Evolutionary conservation across 2,797 vertebrate species (phyloP).

Genomic region (Arnoldichthys spilopterus): DNA sequence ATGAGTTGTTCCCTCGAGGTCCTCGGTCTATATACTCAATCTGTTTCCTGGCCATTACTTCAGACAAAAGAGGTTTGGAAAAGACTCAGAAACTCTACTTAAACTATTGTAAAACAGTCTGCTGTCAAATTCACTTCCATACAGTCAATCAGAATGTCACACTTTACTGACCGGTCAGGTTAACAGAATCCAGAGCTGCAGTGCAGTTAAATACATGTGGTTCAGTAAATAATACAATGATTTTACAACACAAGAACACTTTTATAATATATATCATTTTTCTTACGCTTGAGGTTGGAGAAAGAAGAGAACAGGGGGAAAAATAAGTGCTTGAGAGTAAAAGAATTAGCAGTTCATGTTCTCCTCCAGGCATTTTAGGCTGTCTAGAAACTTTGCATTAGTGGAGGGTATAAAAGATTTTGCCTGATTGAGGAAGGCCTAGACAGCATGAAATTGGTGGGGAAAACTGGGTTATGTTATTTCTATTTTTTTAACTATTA

Average conservation of each 20-base stretch:
- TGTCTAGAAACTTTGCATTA: too few species aligned
- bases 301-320: too few species aligned
- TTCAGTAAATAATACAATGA: not conserved
- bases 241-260: not conserved
- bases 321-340: too few species aligned
- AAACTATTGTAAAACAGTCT: not conserved
- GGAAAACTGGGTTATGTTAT: too few species aligned
- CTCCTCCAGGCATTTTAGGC: too few species aligned
- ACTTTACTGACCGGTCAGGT: not conserved
- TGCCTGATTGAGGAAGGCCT: too few species aligned
- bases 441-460: too few species aligned
- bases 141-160: not conserved
- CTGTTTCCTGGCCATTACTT: slow-evolving; percentile 48
- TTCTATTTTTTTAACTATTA: too few species aligned
- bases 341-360: too few species aligned
- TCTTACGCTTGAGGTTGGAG: too few species aligned
- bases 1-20: slow-evolving; percentile 51
- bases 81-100: not conserved
- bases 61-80: slow-evolving; percentile 37
- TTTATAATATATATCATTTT: not conserved
- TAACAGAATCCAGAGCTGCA: not conserved
- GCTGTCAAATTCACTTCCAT: not conserved
- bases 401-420: too few species aligned
- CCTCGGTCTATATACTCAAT: slow-evolving; percentile 50
- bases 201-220: not conserved